A percentile compares a stretch with the other conserved stretches of the same genome.
Conservation (phyloP, 1,140 invertebrate species). For the Tetramorium simillimum region DNA sequence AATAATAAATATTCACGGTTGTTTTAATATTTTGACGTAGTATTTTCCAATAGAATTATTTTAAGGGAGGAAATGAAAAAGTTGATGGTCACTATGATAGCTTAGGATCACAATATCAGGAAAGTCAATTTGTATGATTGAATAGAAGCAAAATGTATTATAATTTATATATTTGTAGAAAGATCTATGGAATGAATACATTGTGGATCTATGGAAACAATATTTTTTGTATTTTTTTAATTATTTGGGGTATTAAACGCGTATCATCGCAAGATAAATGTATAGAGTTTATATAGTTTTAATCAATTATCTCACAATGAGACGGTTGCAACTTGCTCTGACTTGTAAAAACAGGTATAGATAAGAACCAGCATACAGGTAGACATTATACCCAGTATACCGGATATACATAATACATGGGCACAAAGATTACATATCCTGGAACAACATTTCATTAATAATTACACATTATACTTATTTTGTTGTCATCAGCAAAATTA, state of each 20-base stretch:
- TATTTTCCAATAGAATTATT: not conserved
- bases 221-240: not conserved
- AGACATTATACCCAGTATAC: too few species aligned
- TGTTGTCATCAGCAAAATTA: not conserved
- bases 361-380: not conserved
- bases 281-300: not conserved
- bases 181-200: slow-evolving; percentile 36
- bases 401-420: not conserved
- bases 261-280: not conserved
- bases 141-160: not conserved
- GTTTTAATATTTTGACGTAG: not conserved
- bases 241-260: slow-evolving; percentile 2
- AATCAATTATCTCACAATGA: not conserved
- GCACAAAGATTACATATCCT: not conserved
- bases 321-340: not conserved
- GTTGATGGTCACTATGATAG: not conserved
- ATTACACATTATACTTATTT: not conserved
- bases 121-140: not conserved
- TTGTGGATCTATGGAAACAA: slow-evolving; percentile 20
- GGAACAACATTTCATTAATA: not conserved
- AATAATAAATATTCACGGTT: not conserved
- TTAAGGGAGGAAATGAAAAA: not conserved
- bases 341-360: not conserved
- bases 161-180: slow-evolving; percentile 44
- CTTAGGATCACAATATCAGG: not conserved